Evolutionary conservation across 2,888 invertebrate species (phyloP), one percentile per base, ranked within the genome.

Genomic region (Pharmacophagus antenor): DNA sequence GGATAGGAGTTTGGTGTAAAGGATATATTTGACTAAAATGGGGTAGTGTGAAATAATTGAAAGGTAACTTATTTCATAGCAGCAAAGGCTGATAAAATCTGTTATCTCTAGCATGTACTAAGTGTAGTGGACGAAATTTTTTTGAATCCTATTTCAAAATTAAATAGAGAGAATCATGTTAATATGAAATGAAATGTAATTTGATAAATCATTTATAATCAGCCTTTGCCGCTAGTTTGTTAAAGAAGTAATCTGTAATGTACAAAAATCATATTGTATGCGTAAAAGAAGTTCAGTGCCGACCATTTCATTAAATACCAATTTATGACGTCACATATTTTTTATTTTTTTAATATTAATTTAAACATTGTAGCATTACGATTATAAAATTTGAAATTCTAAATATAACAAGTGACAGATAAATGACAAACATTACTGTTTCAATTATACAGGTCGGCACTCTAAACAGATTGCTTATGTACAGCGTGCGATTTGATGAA

Each of bases 101-200:
- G 25, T 15, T 49, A 59, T 44, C n/a, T 52, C 18, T 50, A 31
- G 31, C 15, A 46, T 50, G 22, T 31, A 53, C 37, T 41, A 51
- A 49, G 7, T 22, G 42, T 55, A 60, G 20, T 61, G 61, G 61
- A 61, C 56, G 61, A 48, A 41, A 52, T 52, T 61, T 51, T 20
- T 27, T 52, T 31, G 46, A 51, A 51, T 52, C 10, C 25, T 31
- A 12, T 31, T 31, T 10, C 31, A 1, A 15, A 46, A 44, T 23
- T 22, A 50, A 22, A 50, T 15, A 58, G 31, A 51, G 57, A 44
- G 27, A 49, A 15, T 27, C 12, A 15, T 54, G 49, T 15, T 42
- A 18, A 49, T 48, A 25, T n/a, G 17, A 49, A 49, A 49, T 47
- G 10, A 31, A 52, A 27, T 21, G n/a, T n/a, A n/a, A n/a, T n/a